A percentile compares a stretch with the other conserved stretches of the same genome.
These are phyloP conservation scores for Odobenus rosmarus DNA, from an alignment of 2,113 vertebrate species.

Conservation along the genomic window DNA sequence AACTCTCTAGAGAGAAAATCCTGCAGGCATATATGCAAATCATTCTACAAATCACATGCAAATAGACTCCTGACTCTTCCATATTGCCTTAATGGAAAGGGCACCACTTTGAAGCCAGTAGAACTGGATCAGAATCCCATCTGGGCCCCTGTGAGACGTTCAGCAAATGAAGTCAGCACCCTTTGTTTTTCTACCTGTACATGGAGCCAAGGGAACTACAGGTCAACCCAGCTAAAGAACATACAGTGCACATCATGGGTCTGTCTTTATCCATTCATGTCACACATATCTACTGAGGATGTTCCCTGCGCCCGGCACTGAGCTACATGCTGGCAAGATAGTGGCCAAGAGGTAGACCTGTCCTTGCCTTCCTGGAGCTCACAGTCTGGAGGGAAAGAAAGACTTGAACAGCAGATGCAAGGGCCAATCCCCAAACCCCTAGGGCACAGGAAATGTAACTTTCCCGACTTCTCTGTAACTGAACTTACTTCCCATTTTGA, in stretches of 20 bases:
- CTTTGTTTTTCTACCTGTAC: not conserved
- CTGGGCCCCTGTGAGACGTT: not conserved
- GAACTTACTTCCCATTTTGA: not conserved
- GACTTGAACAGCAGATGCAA: not conserved
- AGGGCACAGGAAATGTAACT: not conserved
- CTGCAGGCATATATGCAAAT: not conserved
- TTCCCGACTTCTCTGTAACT: not conserved
- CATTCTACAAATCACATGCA: not conserved
- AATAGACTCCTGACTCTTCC: not conserved
- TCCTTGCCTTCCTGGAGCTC: not conserved
- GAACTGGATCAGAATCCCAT: not conserved
- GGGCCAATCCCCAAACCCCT: not conserved
- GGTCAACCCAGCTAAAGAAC: not conserved
- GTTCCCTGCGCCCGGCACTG: too few species aligned
- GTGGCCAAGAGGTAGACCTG: not conserved
- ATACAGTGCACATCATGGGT: not conserved
- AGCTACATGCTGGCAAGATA: not conserved
- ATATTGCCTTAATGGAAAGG: not conserved
- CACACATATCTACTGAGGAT: not conserved
- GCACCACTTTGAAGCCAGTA: not conserved
- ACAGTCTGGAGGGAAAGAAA: not conserved
- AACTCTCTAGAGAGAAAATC: not conserved
- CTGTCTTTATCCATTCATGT: not conserved
- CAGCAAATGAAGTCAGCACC: not conserved
- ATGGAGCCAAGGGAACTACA: not conserved